A percentile compares a stretch with the other conserved stretches of the same genome.
Conservation (phyloP, 1,140 invertebrate species). For the Ceratosolen solmsi region DNA sequence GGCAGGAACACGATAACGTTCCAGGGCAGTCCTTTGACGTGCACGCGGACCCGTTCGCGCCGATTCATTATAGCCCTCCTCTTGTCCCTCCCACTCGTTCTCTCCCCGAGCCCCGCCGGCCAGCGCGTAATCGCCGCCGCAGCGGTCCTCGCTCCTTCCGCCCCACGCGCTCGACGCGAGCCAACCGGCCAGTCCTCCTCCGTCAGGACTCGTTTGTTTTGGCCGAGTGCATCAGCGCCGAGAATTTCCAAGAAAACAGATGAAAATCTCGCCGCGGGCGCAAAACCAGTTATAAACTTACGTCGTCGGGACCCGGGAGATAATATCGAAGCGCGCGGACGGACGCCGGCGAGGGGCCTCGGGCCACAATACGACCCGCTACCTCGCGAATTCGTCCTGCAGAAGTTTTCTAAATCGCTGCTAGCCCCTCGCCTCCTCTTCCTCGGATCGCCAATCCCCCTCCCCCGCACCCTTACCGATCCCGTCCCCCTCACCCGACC, state of each 20-base stretch:
- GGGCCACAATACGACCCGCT: no score
- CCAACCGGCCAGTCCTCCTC: not conserved
- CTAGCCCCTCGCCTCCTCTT: no score
- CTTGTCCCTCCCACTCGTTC: not conserved
- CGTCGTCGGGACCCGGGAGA: constrained; percentile 54
- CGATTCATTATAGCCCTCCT: constrained; percentile 59
- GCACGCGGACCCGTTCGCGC: constrained; percentile 41
- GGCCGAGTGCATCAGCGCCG: constrained; percentile 51
- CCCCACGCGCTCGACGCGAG: not conserved
- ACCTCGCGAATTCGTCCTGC: not conserved
- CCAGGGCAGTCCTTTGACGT: constrained; percentile 54
- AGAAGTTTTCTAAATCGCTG: constrained; percentile 13
- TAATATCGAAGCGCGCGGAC: constrained; percentile 57
- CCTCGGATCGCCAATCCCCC: no score
- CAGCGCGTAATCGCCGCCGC: not conserved
- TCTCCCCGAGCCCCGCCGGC: not conserved
- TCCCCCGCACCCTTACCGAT: no score
- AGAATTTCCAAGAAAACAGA: constrained; percentile 66
- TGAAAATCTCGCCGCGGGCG: constrained; percentile 65
- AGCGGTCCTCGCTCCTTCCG: not conserved
- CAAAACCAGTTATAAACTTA: constrained; percentile 64
- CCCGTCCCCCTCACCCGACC: no score
- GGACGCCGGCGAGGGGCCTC: constrained; percentile 55
- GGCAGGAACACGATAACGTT: constrained; percentile 25
- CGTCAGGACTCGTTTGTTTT: constrained; percentile 58